Evolutionary conservation across 2,797 vertebrate species (phyloP).

Genomic region (Hippoglossus hippoglossus): DNA sequence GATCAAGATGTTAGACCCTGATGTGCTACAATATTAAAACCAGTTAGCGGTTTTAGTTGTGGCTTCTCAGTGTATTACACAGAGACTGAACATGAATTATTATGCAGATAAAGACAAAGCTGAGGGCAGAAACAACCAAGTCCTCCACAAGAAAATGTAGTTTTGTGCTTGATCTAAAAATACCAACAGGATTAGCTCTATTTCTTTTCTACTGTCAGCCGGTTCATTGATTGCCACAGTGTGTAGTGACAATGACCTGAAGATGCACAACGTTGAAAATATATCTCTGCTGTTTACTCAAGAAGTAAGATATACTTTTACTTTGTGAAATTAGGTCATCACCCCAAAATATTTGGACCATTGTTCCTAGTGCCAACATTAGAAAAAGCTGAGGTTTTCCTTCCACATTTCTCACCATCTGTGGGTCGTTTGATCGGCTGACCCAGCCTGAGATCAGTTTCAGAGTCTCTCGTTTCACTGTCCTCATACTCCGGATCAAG

Average conservation of each 20-base stretch:
- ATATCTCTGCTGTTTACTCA: background rate
- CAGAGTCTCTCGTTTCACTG: conserved; percentile 96
- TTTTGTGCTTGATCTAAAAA: conserved; percentile 57
- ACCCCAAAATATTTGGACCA: no score
- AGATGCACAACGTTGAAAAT: background rate
- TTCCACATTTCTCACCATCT: conserved; percentile 89
- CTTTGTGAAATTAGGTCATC: background rate
- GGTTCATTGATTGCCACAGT: conserved; percentile 26
- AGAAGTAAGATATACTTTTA: no score
- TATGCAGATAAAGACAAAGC: conserved; percentile 21
- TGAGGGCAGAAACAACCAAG: background rate
- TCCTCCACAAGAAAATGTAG: conserved; percentile 7
- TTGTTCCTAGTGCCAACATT: background rate
- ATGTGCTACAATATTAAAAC: background rate
- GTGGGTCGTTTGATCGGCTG: conserved; percentile 95
- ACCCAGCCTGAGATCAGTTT: conserved; percentile 98
- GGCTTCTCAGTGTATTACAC: background rate
- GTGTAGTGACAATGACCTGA: conserved; percentile 7
- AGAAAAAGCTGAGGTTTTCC: background rate
- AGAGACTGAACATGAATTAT: background rate
- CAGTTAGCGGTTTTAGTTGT: background rate
- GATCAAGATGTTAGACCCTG: background rate
- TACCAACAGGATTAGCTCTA: conserved; percentile 28
- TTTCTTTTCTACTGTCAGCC: conserved; percentile 15
- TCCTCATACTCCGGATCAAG: conserved; percentile 96